A percentile compares a stretch with the other conserved stretches of the same genome.
Conservation (phyloP, 2,797 vertebrate species). For the Coilia nasus region DNA sequence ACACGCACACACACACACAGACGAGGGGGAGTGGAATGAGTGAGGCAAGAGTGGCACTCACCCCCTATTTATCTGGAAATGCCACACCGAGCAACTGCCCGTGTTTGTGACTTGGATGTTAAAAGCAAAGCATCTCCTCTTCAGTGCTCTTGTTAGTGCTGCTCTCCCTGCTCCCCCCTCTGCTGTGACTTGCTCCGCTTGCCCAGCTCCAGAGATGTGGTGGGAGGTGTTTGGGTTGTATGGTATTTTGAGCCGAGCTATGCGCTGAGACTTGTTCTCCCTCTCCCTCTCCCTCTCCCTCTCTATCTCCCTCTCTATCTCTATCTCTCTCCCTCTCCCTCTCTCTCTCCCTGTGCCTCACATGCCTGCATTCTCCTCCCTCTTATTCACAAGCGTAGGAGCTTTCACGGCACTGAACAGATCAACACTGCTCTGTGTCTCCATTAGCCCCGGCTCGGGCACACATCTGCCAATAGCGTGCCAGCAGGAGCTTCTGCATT, state of each 20-base stretch:
- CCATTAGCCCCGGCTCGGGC: slow-evolving; percentile 70
- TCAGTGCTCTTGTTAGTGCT: neutral
- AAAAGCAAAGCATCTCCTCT: neutral
- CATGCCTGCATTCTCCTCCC: slow-evolving; percentile 53
- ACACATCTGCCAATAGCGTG: slow-evolving; percentile 70
- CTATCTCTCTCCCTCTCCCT: slow-evolving; percentile 40
- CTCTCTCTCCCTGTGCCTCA: slow-evolving; percentile 42
- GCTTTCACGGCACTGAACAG: slow-evolving; percentile 57
- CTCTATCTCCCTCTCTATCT: slow-evolving; percentile 40
- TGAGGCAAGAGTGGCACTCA: slow-evolving; percentile 41
- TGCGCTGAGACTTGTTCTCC: slow-evolving; percentile 42
- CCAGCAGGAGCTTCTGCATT: slow-evolving; percentile 70
- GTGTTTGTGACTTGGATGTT: slow-evolving; percentile 19
- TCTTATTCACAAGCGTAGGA: slow-evolving; percentile 63
- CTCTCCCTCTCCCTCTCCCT: slow-evolving; percentile 39
- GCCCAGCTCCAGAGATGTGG: neutral
- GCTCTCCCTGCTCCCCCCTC: slow-evolving; percentile 23
- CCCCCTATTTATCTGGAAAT: slow-evolving; percentile 36
- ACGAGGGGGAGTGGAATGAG: slow-evolving; percentile 3
- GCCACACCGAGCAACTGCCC: neutral
- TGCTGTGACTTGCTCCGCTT: slow-evolving; percentile 38
- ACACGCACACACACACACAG: slow-evolving; percentile 1
- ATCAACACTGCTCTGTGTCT: slow-evolving; percentile 48
- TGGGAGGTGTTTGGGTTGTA: slow-evolving; percentile 6
- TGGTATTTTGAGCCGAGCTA: slow-evolving; percentile 24